A percentile compares a stretch with the other conserved stretches of the same genome.
Conservation (phyloP, 2,113 vertebrate species). For the Epinephelus cyanopodus region DNA sequence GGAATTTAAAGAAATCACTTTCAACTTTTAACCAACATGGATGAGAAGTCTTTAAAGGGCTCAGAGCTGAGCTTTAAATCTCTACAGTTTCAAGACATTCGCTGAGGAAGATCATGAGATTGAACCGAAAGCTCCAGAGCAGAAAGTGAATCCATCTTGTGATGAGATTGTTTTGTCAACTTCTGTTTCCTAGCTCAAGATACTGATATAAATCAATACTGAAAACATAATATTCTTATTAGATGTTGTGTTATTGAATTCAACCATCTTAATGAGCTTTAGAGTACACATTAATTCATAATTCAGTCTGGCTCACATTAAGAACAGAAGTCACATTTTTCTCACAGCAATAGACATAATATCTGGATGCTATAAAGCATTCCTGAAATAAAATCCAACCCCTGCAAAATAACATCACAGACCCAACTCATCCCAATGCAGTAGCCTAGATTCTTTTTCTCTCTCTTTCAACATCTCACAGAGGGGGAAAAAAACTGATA, state of each 20-base stretch:
- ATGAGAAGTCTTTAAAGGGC: neutral
- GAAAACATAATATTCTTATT: neutral
- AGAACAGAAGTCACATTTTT: constrained; percentile 17
- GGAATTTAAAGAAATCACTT: neutral
- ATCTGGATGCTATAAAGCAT: constrained; percentile 38
- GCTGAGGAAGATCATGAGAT: neutral
- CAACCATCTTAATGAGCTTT: neutral
- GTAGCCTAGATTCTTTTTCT: constrained; percentile 50
- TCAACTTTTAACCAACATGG: neutral
- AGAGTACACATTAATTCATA: neutral
- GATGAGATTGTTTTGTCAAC: neutral
- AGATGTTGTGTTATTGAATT: neutral
- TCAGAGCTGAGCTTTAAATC: neutral
- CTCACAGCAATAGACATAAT: neutral
- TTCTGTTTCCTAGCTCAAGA: neutral
- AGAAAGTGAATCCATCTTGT: neutral
- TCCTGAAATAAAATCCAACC: constrained; percentile 61
- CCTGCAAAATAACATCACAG: constrained; percentile 46
- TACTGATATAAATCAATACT: neutral
- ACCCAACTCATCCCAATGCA: constrained; percentile 47
- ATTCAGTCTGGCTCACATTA: constrained; percentile 22
- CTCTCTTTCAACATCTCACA: constrained; percentile 61
- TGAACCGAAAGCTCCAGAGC: neutral
- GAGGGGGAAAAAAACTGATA: constrained; percentile 33
- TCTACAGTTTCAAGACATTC: neutral